These are phyloP conservation scores for Bryconaethiops microstoma DNA, from an alignment of 2,797 vertebrate species.

Conservation along the genomic window DNA sequence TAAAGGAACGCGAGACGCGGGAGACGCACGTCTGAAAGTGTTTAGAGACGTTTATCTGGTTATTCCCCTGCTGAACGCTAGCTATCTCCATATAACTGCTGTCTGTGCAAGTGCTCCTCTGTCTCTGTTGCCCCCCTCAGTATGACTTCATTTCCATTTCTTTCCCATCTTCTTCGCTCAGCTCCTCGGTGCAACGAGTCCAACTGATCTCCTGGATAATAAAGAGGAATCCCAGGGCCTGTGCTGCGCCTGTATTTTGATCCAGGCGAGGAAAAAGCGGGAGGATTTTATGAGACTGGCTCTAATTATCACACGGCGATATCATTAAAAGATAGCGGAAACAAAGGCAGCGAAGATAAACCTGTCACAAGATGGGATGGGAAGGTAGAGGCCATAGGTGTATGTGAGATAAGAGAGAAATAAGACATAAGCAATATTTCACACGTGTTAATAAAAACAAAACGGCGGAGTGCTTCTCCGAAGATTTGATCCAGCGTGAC, in stretches of 20 bases:
- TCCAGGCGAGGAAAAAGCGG: slow-evolving; percentile 9
- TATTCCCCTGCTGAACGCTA: slow-evolving; percentile 17
- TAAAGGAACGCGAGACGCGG: not conserved
- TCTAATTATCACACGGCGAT: slow-evolving; percentile 22
- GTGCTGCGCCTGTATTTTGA: not conserved
- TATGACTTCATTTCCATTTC: slow-evolving; percentile 22
- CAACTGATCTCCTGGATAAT: slow-evolving; percentile 25
- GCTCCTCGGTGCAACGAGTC: not conserved
- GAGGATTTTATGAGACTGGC: not conserved
- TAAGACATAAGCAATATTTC: not conserved
- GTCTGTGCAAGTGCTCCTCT: slow-evolving; percentile 4
- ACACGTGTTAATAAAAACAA: not conserved
- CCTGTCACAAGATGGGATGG: not conserved
- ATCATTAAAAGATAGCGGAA: slow-evolving; percentile 10
- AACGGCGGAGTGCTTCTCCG: not conserved
- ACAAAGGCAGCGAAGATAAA: not conserved
- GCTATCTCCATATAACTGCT: slow-evolving; percentile 14
- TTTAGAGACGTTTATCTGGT: slow-evolving; percentile 24
- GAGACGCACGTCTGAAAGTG: slow-evolving; percentile 2
- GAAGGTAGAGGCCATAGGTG: slow-evolving; percentile 7
- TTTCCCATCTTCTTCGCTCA: slow-evolving; percentile 9
- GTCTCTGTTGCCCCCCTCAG: slow-evolving; percentile 10
- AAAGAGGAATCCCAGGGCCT: slow-evolving; percentile 9
- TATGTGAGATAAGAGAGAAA: not conserved
- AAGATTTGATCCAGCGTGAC: not conserved